Percentiles rank a stretch among this genome's conserved stretches.
phyloP scores from a whole-genome alignment of 1,140 invertebrate genomes.

The Anastrepha obliqua region DNA sequence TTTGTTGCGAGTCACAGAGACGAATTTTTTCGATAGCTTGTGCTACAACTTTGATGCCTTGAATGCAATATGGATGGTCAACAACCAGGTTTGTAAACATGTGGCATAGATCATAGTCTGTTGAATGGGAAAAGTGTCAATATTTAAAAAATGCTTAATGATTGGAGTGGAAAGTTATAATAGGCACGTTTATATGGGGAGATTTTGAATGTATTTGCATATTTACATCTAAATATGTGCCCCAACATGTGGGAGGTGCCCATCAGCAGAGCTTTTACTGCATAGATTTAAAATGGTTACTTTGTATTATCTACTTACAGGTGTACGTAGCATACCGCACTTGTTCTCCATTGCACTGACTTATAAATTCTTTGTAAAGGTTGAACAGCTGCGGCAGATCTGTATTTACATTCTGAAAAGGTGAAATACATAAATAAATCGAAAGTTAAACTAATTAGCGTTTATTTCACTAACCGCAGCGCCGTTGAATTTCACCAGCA shows the following conservation, averaged over 20 bases:
- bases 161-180: too few species aligned
- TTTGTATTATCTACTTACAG: conserved; percentile 80
- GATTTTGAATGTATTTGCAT: too few species aligned
- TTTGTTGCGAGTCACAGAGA: conserved; percentile 89
- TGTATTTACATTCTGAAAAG: conserved; percentile 62
- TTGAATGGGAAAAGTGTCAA: conserved; percentile 60
- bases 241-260: too few species aligned
- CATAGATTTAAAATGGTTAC: background rate
- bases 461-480: conserved; percentile 70
- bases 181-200: too few species aligned
- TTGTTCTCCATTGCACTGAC: conserved; percentile 90
- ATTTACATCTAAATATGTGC: too few species aligned
- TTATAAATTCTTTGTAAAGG: conserved; percentile 84
- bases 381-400: conserved; percentile 74
- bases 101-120: conserved; percentile 93
- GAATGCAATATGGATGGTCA: conserved; percentile 83
- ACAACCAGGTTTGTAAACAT: conserved; percentile 86
- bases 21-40: conserved; percentile 93
- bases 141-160: too few species aligned
- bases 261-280: too few species aligned
- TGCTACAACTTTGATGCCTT: conserved; percentile 88
- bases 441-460: too few species aligned
- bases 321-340: conserved; percentile 87
- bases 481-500: conserved; percentile 84
- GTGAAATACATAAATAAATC: background rate